Evolutionary conservation across 1,140 invertebrate species (phyloP).

Genomic region (Drosophila cardini): DNA sequence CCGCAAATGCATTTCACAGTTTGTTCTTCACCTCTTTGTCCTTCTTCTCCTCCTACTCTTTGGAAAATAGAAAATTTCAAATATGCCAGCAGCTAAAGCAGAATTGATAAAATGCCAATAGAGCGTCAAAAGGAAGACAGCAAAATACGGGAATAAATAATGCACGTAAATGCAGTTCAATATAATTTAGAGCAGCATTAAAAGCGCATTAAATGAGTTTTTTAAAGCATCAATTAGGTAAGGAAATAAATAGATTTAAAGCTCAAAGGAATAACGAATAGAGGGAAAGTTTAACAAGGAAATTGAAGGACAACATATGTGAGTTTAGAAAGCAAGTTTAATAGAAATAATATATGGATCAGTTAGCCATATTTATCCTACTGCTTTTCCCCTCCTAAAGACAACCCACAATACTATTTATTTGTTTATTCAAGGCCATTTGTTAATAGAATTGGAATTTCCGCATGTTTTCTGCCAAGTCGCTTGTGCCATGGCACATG

Average conservation of each 20-base stretch:
- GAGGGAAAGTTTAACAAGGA: too few species aligned
- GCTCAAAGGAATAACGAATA: neutral
- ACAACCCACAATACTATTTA: constrained; percentile 5
- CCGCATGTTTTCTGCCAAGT: constrained; percentile 22
- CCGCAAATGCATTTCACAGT: constrained; percentile 17
- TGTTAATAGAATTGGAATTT: constrained; percentile 41
- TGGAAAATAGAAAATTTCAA: constrained; percentile 45
- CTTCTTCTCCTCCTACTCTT: neutral
- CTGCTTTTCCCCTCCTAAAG: neutral
- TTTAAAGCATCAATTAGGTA: neutral
- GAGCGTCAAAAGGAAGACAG: neutral
- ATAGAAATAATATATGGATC: too few species aligned
- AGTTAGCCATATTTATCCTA: too few species aligned
- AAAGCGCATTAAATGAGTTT: constrained; percentile 10
- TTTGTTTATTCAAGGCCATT: constrained; percentile 16
- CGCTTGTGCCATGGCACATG: neutral
- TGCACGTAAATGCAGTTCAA: constrained; percentile 11
- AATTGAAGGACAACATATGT: too few species aligned
- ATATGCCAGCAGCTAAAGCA: constrained; percentile 19
- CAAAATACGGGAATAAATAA: neutral
- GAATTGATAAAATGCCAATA: constrained; percentile 42
- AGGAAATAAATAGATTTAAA: neutral
- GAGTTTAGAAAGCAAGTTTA: neutral
- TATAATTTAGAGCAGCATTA: constrained; percentile 1
- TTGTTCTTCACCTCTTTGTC: too few species aligned